Conservation (phyloP, 2,888 invertebrate genomes). For the Pseudolycoriella hygida region DNA sequence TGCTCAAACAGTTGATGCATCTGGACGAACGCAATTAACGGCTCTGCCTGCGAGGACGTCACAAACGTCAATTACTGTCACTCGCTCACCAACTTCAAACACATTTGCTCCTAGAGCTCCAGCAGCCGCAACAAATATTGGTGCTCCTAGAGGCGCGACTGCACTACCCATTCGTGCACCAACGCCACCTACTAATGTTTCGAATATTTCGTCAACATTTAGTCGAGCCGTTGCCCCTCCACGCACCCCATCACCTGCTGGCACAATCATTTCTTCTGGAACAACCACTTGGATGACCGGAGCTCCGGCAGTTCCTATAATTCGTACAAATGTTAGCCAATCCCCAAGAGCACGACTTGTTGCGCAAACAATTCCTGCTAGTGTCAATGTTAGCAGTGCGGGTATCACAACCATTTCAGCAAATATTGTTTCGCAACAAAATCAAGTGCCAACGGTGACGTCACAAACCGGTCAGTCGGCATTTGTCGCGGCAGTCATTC, state of each 20-base stretch:
- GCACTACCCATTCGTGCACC: constrained; percentile 23
- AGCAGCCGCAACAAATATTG: constrained; percentile 23
- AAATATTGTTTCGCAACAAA: constrained; percentile 7
- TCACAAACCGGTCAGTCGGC: constrained; percentile 15
- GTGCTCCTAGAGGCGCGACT: constrained; percentile 19
- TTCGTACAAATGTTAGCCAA: constrained; percentile 21
- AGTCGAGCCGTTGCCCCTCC: constrained; percentile 21
- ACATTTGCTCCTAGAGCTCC: constrained; percentile 24
- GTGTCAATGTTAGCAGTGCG: constrained; percentile 8
- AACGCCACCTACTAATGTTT: constrained; percentile 14
- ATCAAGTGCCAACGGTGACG: background rate
- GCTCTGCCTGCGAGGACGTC: constrained; percentile 27
- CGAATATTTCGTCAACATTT: constrained; percentile 20
- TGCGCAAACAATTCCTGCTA: constrained; percentile 19
- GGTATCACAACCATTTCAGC: constrained; percentile 7
- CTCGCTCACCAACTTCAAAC: constrained; percentile 24
- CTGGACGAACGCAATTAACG: constrained; percentile 25
- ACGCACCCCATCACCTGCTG: constrained; percentile 18
- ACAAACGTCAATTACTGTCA: constrained; percentile 29
- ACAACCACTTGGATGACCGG: constrained; percentile 25
- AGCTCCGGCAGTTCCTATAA: constrained; percentile 23
- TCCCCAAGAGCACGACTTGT: constrained; percentile 22
- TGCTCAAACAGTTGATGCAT: constrained; percentile 9
- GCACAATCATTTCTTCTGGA: constrained; percentile 10
- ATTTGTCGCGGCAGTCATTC: constrained; percentile 26